These are phyloP conservation scores for Catharus ustulatus DNA, from an alignment of 2,797 vertebrate genomes.

Conservation along the genomic window DNA sequence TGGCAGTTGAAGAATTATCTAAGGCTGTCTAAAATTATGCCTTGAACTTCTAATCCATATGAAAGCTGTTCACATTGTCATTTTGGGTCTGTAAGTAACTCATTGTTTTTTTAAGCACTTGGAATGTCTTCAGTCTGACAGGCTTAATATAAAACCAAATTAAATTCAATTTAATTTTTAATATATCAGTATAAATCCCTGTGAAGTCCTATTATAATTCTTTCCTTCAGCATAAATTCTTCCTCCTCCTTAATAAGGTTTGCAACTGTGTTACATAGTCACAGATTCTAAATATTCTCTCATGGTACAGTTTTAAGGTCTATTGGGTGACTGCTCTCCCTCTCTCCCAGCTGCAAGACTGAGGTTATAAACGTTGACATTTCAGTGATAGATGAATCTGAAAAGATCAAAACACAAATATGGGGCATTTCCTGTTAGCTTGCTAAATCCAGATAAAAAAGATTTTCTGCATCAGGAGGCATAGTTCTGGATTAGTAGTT, in stretches of 20 bases:
- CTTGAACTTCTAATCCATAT: background rate
- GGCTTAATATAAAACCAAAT: slow-evolving; percentile 46
- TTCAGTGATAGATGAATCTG: background rate
- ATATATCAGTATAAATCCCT: slow-evolving; percentile 51
- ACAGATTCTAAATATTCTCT: slow-evolving; percentile 33
- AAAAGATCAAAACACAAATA: slow-evolving; percentile 53
- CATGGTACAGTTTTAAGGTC: slow-evolving; percentile 21
- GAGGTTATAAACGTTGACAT: slow-evolving; percentile 25
- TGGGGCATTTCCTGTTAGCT: background rate
- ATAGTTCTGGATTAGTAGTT: background rate
- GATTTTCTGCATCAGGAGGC: background rate
- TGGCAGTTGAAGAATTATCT: background rate
- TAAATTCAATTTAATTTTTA: slow-evolving; percentile 49
- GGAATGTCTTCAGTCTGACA: slow-evolving; percentile 16
- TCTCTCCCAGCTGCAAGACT: background rate
- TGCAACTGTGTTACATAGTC: slow-evolving; percentile 20
- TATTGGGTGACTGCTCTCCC: slow-evolving; percentile 1
- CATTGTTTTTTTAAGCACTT: slow-evolving; percentile 2
- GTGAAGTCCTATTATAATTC: slow-evolving; percentile 40
- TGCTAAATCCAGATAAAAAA: background rate
- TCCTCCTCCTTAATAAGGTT: slow-evolving; percentile 39
- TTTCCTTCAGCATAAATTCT: slow-evolving; percentile 55
- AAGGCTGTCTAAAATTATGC: background rate
- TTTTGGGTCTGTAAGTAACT: background rate
- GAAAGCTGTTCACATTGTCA: background rate